Base-by-base conservation (phyloP, 2,888 invertebrate species). In the Endomychus coccineus region DNA sequence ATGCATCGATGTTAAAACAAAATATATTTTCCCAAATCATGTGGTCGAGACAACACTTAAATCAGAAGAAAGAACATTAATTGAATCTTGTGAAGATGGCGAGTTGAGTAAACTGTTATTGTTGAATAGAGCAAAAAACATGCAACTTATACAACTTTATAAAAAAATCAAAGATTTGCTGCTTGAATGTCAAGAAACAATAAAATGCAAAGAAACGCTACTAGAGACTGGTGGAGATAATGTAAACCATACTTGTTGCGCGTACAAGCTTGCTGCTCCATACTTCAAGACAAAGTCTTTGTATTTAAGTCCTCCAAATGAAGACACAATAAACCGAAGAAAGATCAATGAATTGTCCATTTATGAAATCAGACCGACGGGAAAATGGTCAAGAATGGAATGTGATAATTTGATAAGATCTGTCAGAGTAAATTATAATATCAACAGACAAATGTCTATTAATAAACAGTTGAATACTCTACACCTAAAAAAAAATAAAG, bases 241-340 rank as follows among this genome's bases (percentile, higher is more conserved):
- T 9, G 21, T 41, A 3, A 13, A 5, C 12, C 15, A 6, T 14
- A 10, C 29, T 13, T 5, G 4, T 23, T 7, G 21, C n/a, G n/a
- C 21, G 21, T 19, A 19, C 50, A 49, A 48, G 34, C 40, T 58
- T 24, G 71, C 78, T 16, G 68, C 72, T 49, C 75, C 83, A 1
- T 85, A 79, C 54, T 85, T 85, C 46, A 82, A 80, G 52, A 79
- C 80, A 48, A 63, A 65, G 12, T 68, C 45, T 49, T 50, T 19
- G 43, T 54, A 56, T 9, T 39, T 62, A 1, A 41, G 54, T 10
- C 45, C 56, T 28, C 45, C 34, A 5, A 34, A 39, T 17, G 34
- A 62, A 21, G 67, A 75, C 36, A 28, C 28, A n/a, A 14, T 38
- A n/a, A 14, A 16, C 11, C 24, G 27, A 4, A 37, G 10, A 19